Evolutionary conservation across 92 coral and sea anemone species (phyloP).

Genomic region (Epizoanthus fatuus): DNA sequence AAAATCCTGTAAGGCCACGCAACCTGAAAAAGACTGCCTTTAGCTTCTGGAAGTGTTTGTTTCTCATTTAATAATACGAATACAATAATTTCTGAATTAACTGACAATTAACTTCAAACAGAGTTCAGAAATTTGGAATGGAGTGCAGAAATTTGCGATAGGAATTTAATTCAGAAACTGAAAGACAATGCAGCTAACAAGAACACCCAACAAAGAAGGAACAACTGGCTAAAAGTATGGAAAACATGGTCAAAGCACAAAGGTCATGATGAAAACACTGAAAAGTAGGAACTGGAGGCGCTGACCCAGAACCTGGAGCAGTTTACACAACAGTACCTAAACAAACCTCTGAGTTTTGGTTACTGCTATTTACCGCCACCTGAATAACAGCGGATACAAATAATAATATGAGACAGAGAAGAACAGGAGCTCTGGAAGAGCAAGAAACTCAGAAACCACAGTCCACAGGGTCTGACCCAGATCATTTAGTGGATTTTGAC

Average conservation of each 20-base stretch:
- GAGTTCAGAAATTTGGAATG: neutral
- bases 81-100: slow-evolving; percentile 11
- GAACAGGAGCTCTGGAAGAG: slow-evolving; percentile 51
- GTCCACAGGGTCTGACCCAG: slow-evolving; percentile 50
- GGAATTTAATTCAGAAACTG: slow-evolving; percentile 17
- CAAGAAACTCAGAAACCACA: slow-evolving; percentile 33
- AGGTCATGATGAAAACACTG: slow-evolving; percentile 16
- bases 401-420: slow-evolving; percentile 33
- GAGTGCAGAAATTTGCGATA: slow-evolving; percentile 7
- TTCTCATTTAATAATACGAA: too few relatives aligned
- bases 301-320: slow-evolving; percentile 35
- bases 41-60: too few relatives aligned
- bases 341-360: slow-evolving; percentile 48
- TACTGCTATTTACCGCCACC: slow-evolving; percentile 12
- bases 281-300: slow-evolving; percentile 27
- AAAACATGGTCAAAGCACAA: slow-evolving; percentile 38
- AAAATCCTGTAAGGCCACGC: too few relatives aligned
- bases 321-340: too few relatives aligned
- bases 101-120: slow-evolving; percentile 20
- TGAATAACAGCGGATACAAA: slow-evolving; percentile 31
- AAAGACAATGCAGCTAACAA: slow-evolving; percentile 31
- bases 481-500: slow-evolving; percentile 68
- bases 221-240: slow-evolving; percentile 44
- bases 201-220: slow-evolving; percentile 22
- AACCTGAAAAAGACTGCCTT: too few relatives aligned